Evolutionary conservation across 2,113 vertebrate genomes (phyloP), one percentile per base, ranked within the genome.

Genomic region (Sinocyclocheilus maitianheensis): DNA sequence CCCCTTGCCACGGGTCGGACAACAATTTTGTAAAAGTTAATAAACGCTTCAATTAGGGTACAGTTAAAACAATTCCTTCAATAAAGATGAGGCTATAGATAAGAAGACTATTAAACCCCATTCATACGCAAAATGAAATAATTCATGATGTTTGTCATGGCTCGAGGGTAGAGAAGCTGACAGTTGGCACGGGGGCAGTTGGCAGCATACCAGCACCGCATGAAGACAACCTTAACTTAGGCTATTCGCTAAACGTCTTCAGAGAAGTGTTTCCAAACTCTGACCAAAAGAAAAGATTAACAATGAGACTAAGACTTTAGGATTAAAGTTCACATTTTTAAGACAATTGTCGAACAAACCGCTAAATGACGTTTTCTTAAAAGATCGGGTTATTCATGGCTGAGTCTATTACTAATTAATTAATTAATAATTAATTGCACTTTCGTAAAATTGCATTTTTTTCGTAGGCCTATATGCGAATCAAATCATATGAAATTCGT

Each of bases 1-100:
- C 95, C 93, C 93, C 92, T 90, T 94, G 94, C 95, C 93, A 96
- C 94, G 95, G 93, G 93, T 93, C 93, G 69, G 91, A 88, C 95
- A 94, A 94, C 94, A 94, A 95, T 94, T 92, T 96, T 92, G 93
- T 91, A 93, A 94, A 95, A 95, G 96, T 96, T 95, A 96, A 96
- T 94, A 95, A 95, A 94, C 95, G 87, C 94, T 93, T 93, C 90
- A 80, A 89, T 90, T 86, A 34, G 30, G 30, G 30, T 2, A 92
- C 86, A 74, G 60, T 58, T 76, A 79, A 51, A 84, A 84, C 18
- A 69, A 53, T 65, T 85, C 86, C 74, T 88, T 77, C 89, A 83
- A 55, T 24, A 51, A 58, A 51, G 14, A 77, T 5, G 34, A 24
- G 7, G 12, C 30, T 22, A 34, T 55, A 55, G 76, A 78, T n/a